Base-by-base conservation (phyloP, 2,113 vertebrate genomes). In the Charadrius vociferus region DNA sequence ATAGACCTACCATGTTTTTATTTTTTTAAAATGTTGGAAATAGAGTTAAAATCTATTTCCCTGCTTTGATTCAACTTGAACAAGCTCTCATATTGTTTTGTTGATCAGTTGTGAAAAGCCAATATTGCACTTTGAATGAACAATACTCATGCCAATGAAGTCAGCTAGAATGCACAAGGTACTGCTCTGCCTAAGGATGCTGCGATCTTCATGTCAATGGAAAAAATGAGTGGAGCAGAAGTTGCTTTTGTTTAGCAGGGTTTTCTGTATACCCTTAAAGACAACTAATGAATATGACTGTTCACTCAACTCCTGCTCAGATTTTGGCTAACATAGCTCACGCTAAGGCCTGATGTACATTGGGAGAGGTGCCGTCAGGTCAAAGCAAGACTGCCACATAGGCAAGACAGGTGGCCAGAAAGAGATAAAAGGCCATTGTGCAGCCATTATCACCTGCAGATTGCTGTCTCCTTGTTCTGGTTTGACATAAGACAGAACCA, bases 361-460 rank as follows among this genome's bases (percentile, higher is more conserved):
- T 71, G 41, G 22, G 26, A 49, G 15, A 26, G 26, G 10, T 1
- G 1, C 4, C 4, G 14, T 8, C 19, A 72, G 3, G 7, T 37
- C 34, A 34, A 80, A 80, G 36, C 13, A 39, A 34, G 8, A 45
- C 10, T 8, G 52, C 4, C 21, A 29, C 0, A 0, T 34, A 52
- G 22, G 50, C 9, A 65, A 79, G 41, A 41, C 13, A 30, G 11
- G 7, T 36, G 18, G 20, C 6, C 34, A 72, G 50, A 58, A 85
- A 79, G 36, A 91, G 17, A 14, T 34, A 56, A 62, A 62, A 84
- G 50, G 5, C 6, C 9, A 7, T 75, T 68, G 67, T 27, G 27
- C 5, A 63, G 14, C 41, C 22, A 20, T 58, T 65, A 24, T 18
- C n/a, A 78, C 49, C 17, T 62, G 24, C 30, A 49, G 21, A 63